Evolutionary conservation across 2,797 vertebrate species (phyloP), one percentile per base, ranked within the genome.

Genomic region (Margarornis squamiger): DNA sequence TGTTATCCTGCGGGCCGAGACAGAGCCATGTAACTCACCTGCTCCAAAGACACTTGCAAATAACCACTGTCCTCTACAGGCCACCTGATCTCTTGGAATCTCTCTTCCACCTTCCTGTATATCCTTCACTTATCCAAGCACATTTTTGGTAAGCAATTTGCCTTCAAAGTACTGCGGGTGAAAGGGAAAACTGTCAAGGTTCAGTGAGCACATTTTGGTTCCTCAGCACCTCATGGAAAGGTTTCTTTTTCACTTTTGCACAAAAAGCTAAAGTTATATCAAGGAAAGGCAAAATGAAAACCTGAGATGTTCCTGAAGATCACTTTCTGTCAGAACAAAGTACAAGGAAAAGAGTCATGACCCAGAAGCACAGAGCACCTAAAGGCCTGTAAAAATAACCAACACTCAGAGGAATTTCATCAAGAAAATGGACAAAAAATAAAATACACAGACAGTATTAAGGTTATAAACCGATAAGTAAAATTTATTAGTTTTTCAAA

Each of bases 121-220:
- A 94, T 66, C 68, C 78, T 86, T 66, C 5, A 4, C 78, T 84
- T 94, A 95, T 29, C 62, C 58, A 92, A 78, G 65, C 73, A 79
- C 3, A 2, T 51, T 93, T 88, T 62, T 57, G 20, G 66, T 86
- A 81, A 97, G 75, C 38, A 63, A 63, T 88, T 96, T 86, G 63
- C 57, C 74, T 95, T 90, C 51, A 95, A 94, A 96, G 62, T 46
- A 49, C 51, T 55, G n/a, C 57, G 84, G 39, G 54, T 72, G 57
- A 79, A 97, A 95, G n/a, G 34, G 88, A 97, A 97, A 93, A 78
- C 26, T 91, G 92, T 77, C 91, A 96, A 90, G 77, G 45, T 91
- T 93, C 95, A 95, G 87, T 46, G 57, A 94, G 48, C 67, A 27
- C 59, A 93, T 95, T 96, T 93, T 29, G 9, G 62, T 54, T 52